Conservation (phyloP, 2,888 invertebrate species). For the Leucoma salicis region DNA sequence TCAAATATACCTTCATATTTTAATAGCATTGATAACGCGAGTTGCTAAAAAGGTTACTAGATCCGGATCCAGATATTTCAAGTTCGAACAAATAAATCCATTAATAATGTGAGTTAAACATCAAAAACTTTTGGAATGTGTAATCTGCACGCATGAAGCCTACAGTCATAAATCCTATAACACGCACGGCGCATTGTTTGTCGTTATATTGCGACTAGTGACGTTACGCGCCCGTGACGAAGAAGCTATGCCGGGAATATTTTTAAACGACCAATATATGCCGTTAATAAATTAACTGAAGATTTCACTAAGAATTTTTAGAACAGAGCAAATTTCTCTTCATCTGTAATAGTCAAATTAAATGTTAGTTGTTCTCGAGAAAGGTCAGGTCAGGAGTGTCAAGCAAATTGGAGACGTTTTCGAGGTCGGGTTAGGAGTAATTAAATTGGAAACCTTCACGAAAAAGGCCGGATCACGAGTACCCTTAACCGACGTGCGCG, state of each 20-base stretch:
- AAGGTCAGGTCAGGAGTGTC: no score
- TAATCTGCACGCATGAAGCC: conserved; percentile 29
- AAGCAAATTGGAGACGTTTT: no score
- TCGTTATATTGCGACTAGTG: conserved; percentile 52
- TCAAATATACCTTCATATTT: no score
- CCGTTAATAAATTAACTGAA: conserved; percentile 51
- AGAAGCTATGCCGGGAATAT: conserved; percentile 38
- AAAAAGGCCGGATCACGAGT: no score
- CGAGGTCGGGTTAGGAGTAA: no score
- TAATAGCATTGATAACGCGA: no score
- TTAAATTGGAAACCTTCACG: no score
- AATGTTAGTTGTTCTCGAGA: no score
- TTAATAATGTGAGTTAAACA: conserved; percentile 2
- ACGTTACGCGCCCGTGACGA: conserved; percentile 44
- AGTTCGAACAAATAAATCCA: background rate
- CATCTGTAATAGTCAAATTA: no score
- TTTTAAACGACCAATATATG: conserved; percentile 62
- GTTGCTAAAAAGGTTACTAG: conserved; percentile 8
- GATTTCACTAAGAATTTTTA: no score
- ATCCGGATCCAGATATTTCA: background rate
- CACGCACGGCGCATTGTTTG: conserved; percentile 55
- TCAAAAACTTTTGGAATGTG: conserved; percentile 6
- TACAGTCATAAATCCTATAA: conserved; percentile 48
- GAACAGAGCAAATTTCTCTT: no score
- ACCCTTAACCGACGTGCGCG: no score